Percentiles rank a stretch among this genome's conserved stretches.
Evolutionary conservation across 2,113 vertebrate genomes (phyloP).

Genomic region (Donacobius atricapilla): DNA sequence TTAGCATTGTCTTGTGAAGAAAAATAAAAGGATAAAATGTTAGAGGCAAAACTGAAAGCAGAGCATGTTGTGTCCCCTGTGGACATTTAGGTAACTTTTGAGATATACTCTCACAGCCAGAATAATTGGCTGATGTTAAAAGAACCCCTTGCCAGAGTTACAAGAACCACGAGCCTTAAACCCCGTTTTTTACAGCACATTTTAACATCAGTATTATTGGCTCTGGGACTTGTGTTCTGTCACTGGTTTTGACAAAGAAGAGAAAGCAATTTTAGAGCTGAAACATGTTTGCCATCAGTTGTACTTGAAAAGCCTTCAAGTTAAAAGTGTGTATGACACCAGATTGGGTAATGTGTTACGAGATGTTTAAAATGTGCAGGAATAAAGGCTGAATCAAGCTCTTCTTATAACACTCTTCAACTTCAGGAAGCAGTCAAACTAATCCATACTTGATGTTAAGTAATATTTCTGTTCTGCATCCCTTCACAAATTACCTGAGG

Average conservation of each 20-base stretch:
- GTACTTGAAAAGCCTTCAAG: not conserved
- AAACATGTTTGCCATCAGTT: not conserved
- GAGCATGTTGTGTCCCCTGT: not conserved
- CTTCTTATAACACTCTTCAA: not conserved
- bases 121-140: not conserved
- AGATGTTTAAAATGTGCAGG: not conserved
- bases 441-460: not conserved
- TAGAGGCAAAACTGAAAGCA: not conserved
- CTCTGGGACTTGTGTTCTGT: not conserved
- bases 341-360: not conserved
- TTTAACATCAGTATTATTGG: not conserved
- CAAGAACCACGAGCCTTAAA: not conserved
- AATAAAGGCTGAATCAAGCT: not conserved
- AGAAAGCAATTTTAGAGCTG: not conserved
- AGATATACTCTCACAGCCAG: not conserved
- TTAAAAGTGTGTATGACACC: not conserved
- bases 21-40: not conserved
- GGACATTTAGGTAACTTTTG: not conserved
- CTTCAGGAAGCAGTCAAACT: not conserved
- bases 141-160: not conserved
- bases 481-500: not conserved
- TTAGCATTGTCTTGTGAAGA: not conserved
- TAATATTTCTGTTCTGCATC: not conserved
- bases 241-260: not conserved
- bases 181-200: not conserved